phyloP scores from a whole-genome alignment of 2,888 invertebrate genomes.

The Cheilosia pagana region DNA sequence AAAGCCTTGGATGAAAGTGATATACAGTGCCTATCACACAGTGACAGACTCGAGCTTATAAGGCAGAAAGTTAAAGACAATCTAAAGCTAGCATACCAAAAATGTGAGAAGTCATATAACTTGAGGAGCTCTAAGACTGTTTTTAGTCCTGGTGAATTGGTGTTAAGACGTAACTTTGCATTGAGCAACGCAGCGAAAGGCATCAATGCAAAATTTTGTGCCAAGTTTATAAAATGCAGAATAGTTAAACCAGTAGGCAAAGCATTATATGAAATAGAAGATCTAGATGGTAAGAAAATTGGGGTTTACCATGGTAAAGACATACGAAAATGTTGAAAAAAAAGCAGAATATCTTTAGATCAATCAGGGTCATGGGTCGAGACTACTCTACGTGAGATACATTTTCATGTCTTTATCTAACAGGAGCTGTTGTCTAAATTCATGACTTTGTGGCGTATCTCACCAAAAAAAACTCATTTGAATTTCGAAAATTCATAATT shows the following conservation, averaged over 20 bases:
- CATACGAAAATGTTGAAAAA: neutral
- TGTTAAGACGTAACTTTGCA: neutral
- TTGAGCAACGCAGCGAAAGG: neutral
- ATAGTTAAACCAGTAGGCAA: neutral
- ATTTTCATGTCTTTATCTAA: neutral
- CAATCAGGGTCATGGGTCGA: slow-evolving; percentile 3
- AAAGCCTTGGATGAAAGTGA: neutral
- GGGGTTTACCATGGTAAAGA: slow-evolving; percentile 4
- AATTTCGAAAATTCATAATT: too few species aligned
- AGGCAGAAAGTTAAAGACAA: too few species aligned
- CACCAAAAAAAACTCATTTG: too few species aligned
- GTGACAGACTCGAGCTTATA: neutral
- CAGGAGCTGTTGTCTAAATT: neutral
- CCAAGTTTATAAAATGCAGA: neutral
- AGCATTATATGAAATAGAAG: neutral
- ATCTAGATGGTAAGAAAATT: neutral
- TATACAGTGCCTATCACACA: neutral
- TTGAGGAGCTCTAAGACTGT: neutral
- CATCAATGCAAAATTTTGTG: neutral
- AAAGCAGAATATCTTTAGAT: neutral
- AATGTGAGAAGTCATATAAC: neutral
- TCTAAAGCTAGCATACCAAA: neutral
- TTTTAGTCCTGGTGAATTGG: neutral
- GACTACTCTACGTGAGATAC: neutral
- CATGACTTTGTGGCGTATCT: neutral